phyloP scores from a whole-genome alignment of 1,140 invertebrate genomes.

The Pararge aegeria region DNA sequence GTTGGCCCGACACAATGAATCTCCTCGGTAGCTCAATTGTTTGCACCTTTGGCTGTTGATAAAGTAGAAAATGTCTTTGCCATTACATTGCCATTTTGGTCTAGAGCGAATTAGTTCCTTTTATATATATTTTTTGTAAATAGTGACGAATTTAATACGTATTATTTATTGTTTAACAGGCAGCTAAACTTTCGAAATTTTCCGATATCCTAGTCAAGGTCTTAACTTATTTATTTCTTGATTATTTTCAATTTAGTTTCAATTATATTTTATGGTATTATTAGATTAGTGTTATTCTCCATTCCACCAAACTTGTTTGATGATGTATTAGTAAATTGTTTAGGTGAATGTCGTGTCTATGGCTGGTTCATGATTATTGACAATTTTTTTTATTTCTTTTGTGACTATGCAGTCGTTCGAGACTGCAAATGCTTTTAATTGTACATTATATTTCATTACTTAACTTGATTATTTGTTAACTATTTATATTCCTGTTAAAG shows the following conservation, averaged over 20 bases:
- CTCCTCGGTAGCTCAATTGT: conserved; percentile 47
- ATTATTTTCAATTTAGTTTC: conserved; percentile 57
- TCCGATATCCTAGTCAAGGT: conserved; percentile 75
- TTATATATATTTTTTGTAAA: conserved; percentile 61
- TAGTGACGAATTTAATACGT: conserved; percentile 71
- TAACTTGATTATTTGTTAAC: conserved; percentile 74
- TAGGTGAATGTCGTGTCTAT: conserved; percentile 45
- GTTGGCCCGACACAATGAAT: conserved; percentile 33
- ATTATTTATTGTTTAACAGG: conserved; percentile 64
- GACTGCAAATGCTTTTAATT: conserved; percentile 51
- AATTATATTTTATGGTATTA: conserved; percentile 60
- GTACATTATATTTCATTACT: conserved; percentile 60
- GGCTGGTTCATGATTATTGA: conserved; percentile 41
- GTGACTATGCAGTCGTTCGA: conserved; percentile 29
- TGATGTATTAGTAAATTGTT: conserved; percentile 61
- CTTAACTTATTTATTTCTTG: conserved; percentile 67
- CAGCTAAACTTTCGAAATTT: conserved; percentile 70
- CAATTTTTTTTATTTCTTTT: conserved; percentile 21
- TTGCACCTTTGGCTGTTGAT: conserved; percentile 61
- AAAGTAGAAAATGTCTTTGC: conserved; percentile 68
- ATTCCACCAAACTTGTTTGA: conserved; percentile 57
- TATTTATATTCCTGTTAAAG: conserved; percentile 76
- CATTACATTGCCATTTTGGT: conserved; percentile 78
- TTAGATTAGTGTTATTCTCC: conserved; percentile 60
- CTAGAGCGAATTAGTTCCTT: conserved; percentile 76